A percentile compares a stretch with the other conserved stretches of the same genome.
These are phyloP conservation scores for Saccostrea echinata DNA, from an alignment of 1,140 invertebrate genomes.

Conservation along the genomic window DNA sequence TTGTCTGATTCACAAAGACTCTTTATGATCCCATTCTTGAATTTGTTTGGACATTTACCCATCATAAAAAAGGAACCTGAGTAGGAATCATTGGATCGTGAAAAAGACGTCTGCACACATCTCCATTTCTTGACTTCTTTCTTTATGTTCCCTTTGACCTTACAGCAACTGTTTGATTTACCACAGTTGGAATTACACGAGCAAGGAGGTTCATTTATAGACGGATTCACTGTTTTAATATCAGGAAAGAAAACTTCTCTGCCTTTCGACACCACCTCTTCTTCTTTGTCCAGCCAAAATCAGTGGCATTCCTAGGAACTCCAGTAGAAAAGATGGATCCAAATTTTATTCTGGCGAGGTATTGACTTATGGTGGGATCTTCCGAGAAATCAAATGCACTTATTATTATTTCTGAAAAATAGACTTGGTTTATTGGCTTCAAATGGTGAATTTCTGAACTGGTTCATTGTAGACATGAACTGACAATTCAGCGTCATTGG, in stretches of 20 bases:
- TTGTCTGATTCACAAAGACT: not conserved
- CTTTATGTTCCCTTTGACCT: not conserved
- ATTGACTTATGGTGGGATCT: not conserved
- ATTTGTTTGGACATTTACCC: not conserved
- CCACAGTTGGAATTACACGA: too few species aligned
- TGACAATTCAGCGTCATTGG: too few species aligned
- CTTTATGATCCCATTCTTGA: not conserved
- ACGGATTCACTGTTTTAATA: too few species aligned
- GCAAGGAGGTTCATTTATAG: too few species aligned
- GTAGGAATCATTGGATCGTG: not conserved
- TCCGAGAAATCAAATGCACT: not conserved
- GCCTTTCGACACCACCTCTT: too few species aligned
- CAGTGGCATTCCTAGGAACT: too few species aligned
- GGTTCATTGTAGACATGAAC: not conserved
- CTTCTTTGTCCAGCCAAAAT: too few species aligned
- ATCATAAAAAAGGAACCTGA: not conserved
- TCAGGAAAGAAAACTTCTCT: too few species aligned
- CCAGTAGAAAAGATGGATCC: too few species aligned
- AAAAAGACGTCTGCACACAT: not conserved
- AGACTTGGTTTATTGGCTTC: not conserved
- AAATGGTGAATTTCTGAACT: too few species aligned
- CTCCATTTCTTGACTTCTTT: not conserved
- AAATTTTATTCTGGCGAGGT: too few species aligned
- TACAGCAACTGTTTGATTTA: not conserved
- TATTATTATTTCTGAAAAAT: not conserved